Base-by-base conservation (phyloP, 37 sponge, comb jelly and placozoan species). In the Geodia barretti region DNA sequence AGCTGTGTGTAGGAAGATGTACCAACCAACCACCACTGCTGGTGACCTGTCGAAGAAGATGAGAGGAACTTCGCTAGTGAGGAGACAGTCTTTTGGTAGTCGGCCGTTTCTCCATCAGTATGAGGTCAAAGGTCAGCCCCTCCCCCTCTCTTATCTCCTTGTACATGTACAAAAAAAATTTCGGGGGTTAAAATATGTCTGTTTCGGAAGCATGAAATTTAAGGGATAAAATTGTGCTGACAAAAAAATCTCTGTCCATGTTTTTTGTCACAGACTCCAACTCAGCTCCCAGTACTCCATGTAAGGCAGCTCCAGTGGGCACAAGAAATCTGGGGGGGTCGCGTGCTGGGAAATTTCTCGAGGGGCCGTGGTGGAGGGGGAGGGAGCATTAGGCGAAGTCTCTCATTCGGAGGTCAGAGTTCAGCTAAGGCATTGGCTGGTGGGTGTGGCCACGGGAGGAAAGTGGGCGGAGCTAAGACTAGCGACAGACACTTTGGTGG, bases 21-120 rank as follows among this genome's bases (percentile, higher is more conserved):
- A 83, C 54, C 72, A 36, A 7, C 20, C 86, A 72, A 43, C 35
- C n/a, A 43, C 74, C 66, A n/a, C n/a, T n/a, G n/a, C n/a, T n/a
- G n/a, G n/a, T n/a, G n/a, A n/a, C n/a, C 66, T 64, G 54, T 73
- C 75, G 26, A 62, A 38, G 77, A 76, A 76, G 70, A 33, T 70
- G 39, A 84, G 76, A 25, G 84, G 84, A 11, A 26, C 36, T 0
- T 2, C 42, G 21, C 80, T 83, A 32, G 47, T 77, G 0, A 77
- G 89, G 29, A 83, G 64, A 47, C 67, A 83, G 28, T 80, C 88
- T 3, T 54, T 83, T 34, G 78, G 79, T 1, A 40, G 62, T 14
- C 47, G 88, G 31, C 88, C 88, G 0, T 88, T 81, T 58, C 77
- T 88, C 4, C 88, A 88, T 34, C 88, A 88, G 73, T 88, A 88